phyloP scores from a whole-genome alignment of 1,140 invertebrate genomes.

The Magallana gigas region DNA sequence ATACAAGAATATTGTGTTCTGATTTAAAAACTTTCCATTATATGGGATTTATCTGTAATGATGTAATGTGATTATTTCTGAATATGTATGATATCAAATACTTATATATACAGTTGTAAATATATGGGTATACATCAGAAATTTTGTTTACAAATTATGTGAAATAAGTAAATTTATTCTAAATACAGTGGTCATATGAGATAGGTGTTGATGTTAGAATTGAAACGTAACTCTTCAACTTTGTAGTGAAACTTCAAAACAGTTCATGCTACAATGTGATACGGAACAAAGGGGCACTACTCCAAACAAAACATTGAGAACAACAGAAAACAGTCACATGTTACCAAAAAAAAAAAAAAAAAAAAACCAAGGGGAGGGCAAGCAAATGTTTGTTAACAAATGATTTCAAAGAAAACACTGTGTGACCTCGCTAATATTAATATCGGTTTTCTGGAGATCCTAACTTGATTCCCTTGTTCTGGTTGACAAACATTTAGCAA shows the following conservation, averaged over 20 bases:
- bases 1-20: background rate
- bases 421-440: background rate
- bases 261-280: conserved; percentile 3
- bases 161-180: background rate
- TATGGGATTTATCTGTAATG: background rate
- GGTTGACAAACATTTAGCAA: background rate
- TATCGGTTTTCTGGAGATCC: background rate
- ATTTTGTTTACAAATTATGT: background rate
- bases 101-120: no score
- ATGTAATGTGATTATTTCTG: background rate
- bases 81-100: no score
- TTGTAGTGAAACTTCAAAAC: background rate
- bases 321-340: conserved; percentile 4
- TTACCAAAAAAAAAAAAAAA: background rate
- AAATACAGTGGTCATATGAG: conserved; percentile 12
- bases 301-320: conserved; percentile 28
- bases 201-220: background rate
- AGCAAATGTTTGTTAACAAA: conserved; percentile 35
- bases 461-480: background rate
- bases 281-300: background rate
- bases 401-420: conserved; percentile 11
- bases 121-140: background rate
- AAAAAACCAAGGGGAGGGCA: conserved; percentile 1
- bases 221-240: conserved; percentile 11
- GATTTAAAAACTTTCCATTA: background rate